phyloP scores from a whole-genome alignment of 1,140 invertebrate genomes.

The Aphis craccivora region DNA sequence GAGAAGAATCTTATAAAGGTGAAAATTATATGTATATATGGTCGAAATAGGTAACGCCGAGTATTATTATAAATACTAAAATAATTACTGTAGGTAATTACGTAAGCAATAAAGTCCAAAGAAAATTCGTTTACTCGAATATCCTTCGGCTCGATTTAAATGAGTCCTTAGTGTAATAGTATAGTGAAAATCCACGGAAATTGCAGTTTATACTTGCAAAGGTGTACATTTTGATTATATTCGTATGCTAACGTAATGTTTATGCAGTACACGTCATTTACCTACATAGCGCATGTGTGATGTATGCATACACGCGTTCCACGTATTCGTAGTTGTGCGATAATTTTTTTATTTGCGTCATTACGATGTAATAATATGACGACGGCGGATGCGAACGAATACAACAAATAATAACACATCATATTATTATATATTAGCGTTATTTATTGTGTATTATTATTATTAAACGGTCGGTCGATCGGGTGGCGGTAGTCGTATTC shows the following conservation, averaged over 20 bases:
- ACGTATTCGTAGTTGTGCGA: neutral
- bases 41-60: neutral
- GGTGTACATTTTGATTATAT: neutral
- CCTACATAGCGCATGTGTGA: neutral
- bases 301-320: neutral
- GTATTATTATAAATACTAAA: neutral
- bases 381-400: neutral
- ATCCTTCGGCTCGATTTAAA: neutral
- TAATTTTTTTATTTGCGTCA: slow-evolving; percentile 8
- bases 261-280: slow-evolving; percentile 4
- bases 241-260: neutral
- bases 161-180: neutral
- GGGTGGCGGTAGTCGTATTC: neutral
- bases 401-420: neutral
- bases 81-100: neutral
- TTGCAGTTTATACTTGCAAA: neutral
- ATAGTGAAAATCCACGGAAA: neutral
- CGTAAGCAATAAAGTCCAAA: neutral
- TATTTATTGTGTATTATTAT: slow-evolving; percentile 8
- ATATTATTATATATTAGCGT: neutral
- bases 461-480: neutral
- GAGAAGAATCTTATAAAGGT: neutral
- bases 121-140: neutral
- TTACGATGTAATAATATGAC: slow-evolving; percentile 10
- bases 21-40: neutral